Evolutionary conservation across 2,113 vertebrate genomes (phyloP), one percentile per base, ranked within the genome.

Genomic region (Poecile atricapillus): DNA sequence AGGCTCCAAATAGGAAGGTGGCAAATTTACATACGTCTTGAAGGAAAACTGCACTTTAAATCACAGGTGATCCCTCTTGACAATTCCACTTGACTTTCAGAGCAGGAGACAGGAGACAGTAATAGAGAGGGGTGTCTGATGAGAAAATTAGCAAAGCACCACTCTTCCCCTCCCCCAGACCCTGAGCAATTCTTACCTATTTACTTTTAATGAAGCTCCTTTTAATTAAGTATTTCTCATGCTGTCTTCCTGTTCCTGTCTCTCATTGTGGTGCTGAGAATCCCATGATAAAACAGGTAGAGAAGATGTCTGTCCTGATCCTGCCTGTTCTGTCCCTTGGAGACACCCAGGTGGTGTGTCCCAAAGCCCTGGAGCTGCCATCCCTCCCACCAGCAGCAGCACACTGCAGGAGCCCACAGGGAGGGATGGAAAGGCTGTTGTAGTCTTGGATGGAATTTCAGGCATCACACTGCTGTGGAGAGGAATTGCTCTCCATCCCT

Each of bases 71-170:
- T 89, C 73, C 90, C 92, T 93, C 96, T 96, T 96, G 85, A 94
- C 76, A 84, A 60, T 93, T 86, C 94, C 90, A 97, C 95, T 96
- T 97, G 95, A 97, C 95, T 96, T 96, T 96, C 92, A 96, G 76
- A 96, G 80, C 65, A 80, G 74, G 68, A 96, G 82, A 30, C 53
- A 69, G 87, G 64, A 97, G 93, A 81, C 10, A 1, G 46, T 75
- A 95, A 86, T 60, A 67, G 73, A 95, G 83, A 92, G 86, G 73
- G 70, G 69, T 0, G 25, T 63, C 92, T 96, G 94, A 96, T 90
- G 95, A 96, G 90, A 78, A 96, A 97, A 97, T 97, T 90, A 94
- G 37, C 60, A 70, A 44, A 83, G 56, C 18, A 60, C 65, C 47
- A 68, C 77, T 92, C 58, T 59, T 83, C 64, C 68, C 90, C 24